Percentiles rank a stretch among this genome's conserved stretches.
phyloP scores from a whole-genome alignment of 2,113 vertebrate genomes.

The Anarhynchus alexandrinus region DNA sequence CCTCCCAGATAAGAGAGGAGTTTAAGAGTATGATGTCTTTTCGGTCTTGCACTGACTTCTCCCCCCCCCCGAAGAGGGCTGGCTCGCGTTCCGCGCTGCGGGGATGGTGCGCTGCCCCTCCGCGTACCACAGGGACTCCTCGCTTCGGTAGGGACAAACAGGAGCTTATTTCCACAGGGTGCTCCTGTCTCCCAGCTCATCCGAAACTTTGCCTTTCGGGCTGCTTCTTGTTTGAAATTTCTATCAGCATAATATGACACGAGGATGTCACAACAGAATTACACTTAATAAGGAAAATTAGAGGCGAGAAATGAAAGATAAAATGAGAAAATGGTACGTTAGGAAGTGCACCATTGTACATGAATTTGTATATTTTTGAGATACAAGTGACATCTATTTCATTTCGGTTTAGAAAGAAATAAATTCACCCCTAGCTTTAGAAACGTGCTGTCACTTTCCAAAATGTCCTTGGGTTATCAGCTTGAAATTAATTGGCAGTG shows the following conservation, averaged over 20 bases:
- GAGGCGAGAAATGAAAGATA: slow-evolving; percentile 21
- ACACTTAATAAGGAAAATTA: slow-evolving; percentile 56
- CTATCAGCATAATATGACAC: slow-evolving; percentile 1
- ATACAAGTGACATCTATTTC: background rate
- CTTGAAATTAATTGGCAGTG: slow-evolving; percentile 33
- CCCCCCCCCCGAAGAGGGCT: background rate
- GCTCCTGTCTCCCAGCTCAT: background rate
- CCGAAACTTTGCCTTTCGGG: background rate
- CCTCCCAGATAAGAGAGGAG: background rate
- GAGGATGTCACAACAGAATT: slow-evolving; percentile 43
- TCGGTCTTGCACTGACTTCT: background rate
- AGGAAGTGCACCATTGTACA: background rate
- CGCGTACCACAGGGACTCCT: background rate
- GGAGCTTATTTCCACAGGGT: background rate
- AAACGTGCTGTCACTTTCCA: slow-evolving; percentile 15
- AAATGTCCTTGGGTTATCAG: slow-evolving; percentile 47
- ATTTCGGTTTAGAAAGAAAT: slow-evolving; percentile 6
- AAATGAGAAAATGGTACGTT: background rate
- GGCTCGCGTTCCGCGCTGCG: background rate
- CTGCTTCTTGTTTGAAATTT: background rate
- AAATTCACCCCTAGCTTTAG: slow-evolving; percentile 20
- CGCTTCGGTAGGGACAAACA: background rate
- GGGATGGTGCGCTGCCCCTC: background rate
- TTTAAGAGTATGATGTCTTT: background rate
- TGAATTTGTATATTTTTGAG: background rate